Evolutionary conservation across 2,113 vertebrate species (phyloP).

Genomic region (Carassius auratus): DNA sequence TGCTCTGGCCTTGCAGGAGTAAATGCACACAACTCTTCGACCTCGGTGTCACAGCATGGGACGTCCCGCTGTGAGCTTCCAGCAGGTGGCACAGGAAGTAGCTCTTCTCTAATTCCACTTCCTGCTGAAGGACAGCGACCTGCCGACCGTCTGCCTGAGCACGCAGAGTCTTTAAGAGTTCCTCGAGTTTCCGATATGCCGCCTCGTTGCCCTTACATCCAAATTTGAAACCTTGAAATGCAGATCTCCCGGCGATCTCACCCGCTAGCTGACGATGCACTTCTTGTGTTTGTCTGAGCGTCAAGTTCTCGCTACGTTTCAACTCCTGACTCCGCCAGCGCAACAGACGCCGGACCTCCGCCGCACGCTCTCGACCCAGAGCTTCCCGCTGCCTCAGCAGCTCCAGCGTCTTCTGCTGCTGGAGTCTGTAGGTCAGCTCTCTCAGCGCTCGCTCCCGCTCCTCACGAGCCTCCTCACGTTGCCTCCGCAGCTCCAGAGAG

Average conservation of each 20-base stretch:
- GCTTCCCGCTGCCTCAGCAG: slow-evolving; percentile 69
- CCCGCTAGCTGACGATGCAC: slow-evolving; percentile 68
- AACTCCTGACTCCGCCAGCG: slow-evolving; percentile 71
- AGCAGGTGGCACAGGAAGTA: slow-evolving; percentile 80
- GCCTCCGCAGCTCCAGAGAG: slow-evolving; percentile 65
- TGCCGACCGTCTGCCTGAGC: slow-evolving; percentile 77
- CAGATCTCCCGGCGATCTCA: slow-evolving; percentile 58
- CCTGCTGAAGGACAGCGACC: slow-evolving; percentile 68
- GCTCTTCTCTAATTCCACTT: slow-evolving; percentile 77
- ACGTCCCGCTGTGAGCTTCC: slow-evolving; percentile 67
- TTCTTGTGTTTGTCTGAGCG: slow-evolving; percentile 66
- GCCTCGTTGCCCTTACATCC: slow-evolving; percentile 56
- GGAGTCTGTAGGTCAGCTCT: slow-evolving; percentile 74
- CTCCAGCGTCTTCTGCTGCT: slow-evolving; percentile 71
- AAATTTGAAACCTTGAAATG: slow-evolving; percentile 23
- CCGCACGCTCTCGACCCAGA: slow-evolving; percentile 64
- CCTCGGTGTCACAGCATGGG: neutral
- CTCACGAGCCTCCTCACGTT: slow-evolving; percentile 71
- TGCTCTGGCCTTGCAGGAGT: too few relatives aligned
- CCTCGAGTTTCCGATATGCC: slow-evolving; percentile 72
- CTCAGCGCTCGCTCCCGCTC: slow-evolving; percentile 70
- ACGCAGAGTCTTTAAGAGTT: slow-evolving; percentile 75
- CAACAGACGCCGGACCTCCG: slow-evolving; percentile 74
- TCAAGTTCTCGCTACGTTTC: slow-evolving; percentile 2
- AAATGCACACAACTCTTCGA: slow-evolving; percentile 42